Conservation (phyloP, 2,888 invertebrate genomes). For the Spatulosminthurus flaviceps region DNA sequence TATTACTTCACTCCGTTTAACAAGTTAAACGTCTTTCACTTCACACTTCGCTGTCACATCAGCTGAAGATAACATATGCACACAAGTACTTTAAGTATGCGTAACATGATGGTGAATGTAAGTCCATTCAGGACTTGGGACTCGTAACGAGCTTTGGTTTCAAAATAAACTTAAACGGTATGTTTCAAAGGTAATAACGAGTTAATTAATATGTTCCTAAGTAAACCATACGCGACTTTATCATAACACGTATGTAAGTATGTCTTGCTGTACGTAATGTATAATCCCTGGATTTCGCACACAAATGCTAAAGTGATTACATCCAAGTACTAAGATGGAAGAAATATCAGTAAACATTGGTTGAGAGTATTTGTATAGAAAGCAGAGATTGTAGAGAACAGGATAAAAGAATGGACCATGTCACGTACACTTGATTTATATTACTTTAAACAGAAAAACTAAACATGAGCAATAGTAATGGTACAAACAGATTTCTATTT, state of each 20-base stretch:
- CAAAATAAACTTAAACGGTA: not conserved
- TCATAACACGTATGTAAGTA: not conserved
- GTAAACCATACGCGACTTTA: not conserved
- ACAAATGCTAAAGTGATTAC: not conserved
- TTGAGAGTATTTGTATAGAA: not conserved
- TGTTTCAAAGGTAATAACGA: not conserved
- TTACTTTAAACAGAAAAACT: not conserved
- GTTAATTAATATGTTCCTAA: not conserved
- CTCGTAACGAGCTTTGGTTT: conserved; percentile 33
- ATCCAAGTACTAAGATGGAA: not conserved
- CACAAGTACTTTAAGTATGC: conserved; percentile 4
- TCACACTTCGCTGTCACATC: no score
- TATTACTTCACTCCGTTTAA: not conserved
- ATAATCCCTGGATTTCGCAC: not conserved
- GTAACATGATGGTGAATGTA: not conserved
- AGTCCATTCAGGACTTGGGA: conserved; percentile 3
- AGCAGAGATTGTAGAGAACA: not conserved
- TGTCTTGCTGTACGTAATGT: no score
- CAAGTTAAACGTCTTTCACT: no score
- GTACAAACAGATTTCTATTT: not conserved
- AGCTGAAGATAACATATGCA: not conserved
- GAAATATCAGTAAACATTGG: not conserved
- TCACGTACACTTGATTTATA: conserved; percentile 16
- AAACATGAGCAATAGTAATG: not conserved
- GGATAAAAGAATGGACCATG: no score